These are phyloP conservation scores for Haliclystus octoradiatus DNA, from an alignment of 30 jellyfish, hydroid and myxozoan species.

Conservation along the genomic window DNA sequence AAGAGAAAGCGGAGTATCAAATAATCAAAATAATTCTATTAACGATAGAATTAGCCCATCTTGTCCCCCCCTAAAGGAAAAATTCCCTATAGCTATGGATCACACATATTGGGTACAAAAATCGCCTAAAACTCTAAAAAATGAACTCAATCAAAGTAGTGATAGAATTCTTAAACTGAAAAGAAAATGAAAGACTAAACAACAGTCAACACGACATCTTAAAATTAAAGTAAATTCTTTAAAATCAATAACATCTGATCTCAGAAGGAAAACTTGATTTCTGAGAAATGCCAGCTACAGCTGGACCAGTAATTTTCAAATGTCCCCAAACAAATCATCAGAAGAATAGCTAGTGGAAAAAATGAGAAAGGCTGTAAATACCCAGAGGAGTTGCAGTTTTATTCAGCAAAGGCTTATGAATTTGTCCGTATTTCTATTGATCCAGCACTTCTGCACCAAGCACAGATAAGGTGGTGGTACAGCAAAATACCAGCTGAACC, in stretches of 20 bases:
- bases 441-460: slow-evolving; percentile 27
- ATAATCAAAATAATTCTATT: too few species aligned
- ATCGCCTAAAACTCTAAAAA: slow-evolving; percentile 20
- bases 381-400: slow-evolving; percentile 15
- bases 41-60: too few species aligned
- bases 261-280: slow-evolving; percentile 19
- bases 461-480: slow-evolving; percentile 34
- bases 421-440: slow-evolving; percentile 17
- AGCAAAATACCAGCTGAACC: slow-evolving; percentile 36
- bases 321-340: slow-evolving; percentile 27
- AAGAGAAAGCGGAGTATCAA: too few species aligned
- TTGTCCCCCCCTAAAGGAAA: too few species aligned
- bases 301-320: slow-evolving; percentile 37
- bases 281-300: slow-evolving; percentile 37
- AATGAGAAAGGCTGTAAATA: slow-evolving; percentile 25
- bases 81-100: too few species aligned
- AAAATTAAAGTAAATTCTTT: slow-evolving; percentile 26
- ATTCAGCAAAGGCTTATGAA: slow-evolving; percentile 38
- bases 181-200: slow-evolving; percentile 9
- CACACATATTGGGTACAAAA: too few species aligned
- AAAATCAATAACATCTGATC: slow-evolving; percentile 16
- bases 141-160: slow-evolving; percentile 15
- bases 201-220: slow-evolving; percentile 19
- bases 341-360: slow-evolving; percentile 14
- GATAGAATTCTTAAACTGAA: slow-evolving; percentile 1